Evolutionary conservation across 2,113 vertebrate species (phyloP).

Genomic region (Oreocharis arfaki): DNA sequence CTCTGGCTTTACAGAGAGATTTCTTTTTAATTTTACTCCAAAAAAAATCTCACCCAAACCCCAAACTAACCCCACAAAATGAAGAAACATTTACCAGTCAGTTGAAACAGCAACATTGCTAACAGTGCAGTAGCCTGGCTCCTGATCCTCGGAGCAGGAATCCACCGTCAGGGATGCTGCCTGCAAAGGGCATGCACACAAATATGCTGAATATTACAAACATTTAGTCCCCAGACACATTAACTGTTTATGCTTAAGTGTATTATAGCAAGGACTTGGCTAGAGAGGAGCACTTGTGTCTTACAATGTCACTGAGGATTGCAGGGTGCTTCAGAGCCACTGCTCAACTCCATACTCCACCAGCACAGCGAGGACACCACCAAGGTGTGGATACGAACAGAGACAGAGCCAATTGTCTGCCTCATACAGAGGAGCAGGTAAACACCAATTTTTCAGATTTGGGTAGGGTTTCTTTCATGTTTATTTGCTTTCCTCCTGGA

Average conservation of each 20-base stretch:
- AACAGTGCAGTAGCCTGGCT: constrained; percentile 90
- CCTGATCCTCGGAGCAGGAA: constrained; percentile 90
- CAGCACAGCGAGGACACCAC: not conserved
- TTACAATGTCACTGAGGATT: accelerated
- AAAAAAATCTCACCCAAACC: not conserved
- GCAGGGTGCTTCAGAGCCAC: not conserved
- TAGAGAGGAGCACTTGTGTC: not conserved
- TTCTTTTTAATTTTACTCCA: not conserved
- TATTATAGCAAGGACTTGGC: not conserved
- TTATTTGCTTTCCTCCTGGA: not conserved
- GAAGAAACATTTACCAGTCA: constrained; percentile 82
- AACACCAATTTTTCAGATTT: not conserved
- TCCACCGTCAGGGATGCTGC: constrained; percentile 94
- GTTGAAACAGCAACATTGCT: constrained; percentile 90
- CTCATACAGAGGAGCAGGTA: not conserved
- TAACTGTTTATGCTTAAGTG: not conserved
- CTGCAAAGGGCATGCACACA: constrained; percentile 62
- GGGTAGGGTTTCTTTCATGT: not conserved
- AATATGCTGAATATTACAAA: not conserved
- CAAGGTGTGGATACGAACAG: not conserved
- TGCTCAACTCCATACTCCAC: not conserved
- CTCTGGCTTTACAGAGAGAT: not conserved
- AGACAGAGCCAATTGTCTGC: not conserved
- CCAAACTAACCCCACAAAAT: not conserved
- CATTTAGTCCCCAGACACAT: not conserved